Conservation (phyloP, 2,888 invertebrate species). For the Eumerus sabulonum region DNA sequence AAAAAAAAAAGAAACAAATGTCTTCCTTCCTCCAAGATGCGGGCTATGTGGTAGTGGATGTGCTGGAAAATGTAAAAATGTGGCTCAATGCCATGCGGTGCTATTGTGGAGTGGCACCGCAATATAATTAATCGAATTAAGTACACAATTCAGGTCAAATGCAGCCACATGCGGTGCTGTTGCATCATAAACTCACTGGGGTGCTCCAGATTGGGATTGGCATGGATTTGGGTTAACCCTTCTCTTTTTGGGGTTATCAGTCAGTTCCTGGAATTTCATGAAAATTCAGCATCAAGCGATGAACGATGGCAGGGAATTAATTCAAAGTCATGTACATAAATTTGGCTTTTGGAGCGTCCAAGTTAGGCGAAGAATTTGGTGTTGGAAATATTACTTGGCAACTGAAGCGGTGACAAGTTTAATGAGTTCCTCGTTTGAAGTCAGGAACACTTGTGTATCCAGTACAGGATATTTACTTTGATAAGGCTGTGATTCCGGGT, state of each 20-base stretch:
- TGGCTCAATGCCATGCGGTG: slow-evolving; percentile 36
- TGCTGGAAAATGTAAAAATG: slow-evolving; percentile 5
- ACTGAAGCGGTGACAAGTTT: too few relatives aligned
- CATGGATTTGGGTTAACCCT: slow-evolving; percentile 12
- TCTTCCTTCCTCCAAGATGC: background rate
- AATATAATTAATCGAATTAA: slow-evolving; percentile 48
- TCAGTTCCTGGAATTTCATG: background rate
- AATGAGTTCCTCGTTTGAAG: too few relatives aligned
- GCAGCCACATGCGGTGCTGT: slow-evolving; percentile 22
- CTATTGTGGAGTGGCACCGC: background rate
- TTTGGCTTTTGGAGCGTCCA: too few relatives aligned
- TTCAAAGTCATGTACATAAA: too few relatives aligned
- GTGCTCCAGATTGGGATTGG: background rate
- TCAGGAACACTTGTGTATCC: too few relatives aligned
- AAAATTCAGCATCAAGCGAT: too few relatives aligned
- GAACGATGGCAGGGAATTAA: too few relatives aligned
- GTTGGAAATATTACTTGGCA: too few relatives aligned
- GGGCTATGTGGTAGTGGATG: slow-evolving; percentile 13
- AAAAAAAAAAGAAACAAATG: slow-evolving; percentile 17
- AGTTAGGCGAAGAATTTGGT: too few relatives aligned
- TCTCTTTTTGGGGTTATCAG: slow-evolving; percentile 7
- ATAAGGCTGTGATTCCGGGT: too few relatives aligned
- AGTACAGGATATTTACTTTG: too few relatives aligned
- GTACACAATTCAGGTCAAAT: slow-evolving; percentile 51
- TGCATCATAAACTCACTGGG: slow-evolving; percentile 12